Conservation (phyloP, 2,797 vertebrate species). For the Cryptoprocta ferox region DNA sequence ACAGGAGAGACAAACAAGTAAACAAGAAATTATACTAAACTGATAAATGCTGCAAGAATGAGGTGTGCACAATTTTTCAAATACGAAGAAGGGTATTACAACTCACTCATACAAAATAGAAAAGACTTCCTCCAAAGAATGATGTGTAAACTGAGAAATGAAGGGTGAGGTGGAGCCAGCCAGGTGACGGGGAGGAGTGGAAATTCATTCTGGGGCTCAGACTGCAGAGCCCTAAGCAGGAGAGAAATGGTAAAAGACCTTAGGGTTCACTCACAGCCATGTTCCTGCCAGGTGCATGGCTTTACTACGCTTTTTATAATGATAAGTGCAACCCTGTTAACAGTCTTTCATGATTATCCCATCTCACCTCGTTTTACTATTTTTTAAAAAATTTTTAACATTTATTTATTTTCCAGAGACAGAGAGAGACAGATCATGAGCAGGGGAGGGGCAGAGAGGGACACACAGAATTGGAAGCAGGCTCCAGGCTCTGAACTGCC, state of each 20-base stretch:
- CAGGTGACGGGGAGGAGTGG: neutral
- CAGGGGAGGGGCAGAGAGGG: no score
- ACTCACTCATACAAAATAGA: neutral
- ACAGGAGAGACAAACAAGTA: neutral
- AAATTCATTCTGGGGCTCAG: neutral
- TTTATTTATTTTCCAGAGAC: no score
- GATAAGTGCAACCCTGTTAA: neutral
- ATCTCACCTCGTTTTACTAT: neutral
- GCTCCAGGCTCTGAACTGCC: no score
- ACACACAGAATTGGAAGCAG: no score
- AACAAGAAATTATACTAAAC: neutral
- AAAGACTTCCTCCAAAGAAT: neutral
- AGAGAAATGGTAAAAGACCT: neutral
- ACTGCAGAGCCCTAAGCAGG: neutral
- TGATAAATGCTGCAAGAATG: neutral
- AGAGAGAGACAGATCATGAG: no score
- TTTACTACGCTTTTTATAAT: neutral
- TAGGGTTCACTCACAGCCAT: accelerated
- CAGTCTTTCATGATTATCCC: neutral
- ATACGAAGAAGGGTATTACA: neutral
- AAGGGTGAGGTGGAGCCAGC: neutral
- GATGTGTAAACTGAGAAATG: neutral
- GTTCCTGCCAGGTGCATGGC: neutral
- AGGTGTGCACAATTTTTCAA: neutral
- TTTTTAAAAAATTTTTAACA: neutral